These are phyloP conservation scores for Stenotaenia linearis DNA, from an alignment of 2,888 invertebrate species.

Conservation along the genomic window DNA sequence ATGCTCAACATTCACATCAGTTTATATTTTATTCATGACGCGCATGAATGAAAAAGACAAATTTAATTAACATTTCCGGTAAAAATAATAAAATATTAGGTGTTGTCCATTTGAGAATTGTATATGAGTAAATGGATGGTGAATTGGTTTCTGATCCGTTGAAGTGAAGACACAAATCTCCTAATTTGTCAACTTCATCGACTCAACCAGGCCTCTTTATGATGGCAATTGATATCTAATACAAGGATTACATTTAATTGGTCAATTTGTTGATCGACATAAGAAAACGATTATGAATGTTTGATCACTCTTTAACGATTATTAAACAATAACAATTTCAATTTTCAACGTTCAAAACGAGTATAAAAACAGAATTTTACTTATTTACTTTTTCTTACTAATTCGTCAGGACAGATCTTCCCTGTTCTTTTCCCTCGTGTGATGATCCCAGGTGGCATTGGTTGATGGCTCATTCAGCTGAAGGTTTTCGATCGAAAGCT, in stretches of 20 bases:
- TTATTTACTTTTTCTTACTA: background rate
- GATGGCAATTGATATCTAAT: background rate
- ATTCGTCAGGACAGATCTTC: background rate
- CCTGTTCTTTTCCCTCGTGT: background rate
- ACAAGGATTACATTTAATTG: background rate
- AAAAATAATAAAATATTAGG: background rate
- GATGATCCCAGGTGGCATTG: background rate
- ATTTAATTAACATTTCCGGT: too few relatives aligned
- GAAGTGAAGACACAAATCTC: conserved; percentile 1
- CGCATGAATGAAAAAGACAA: too few relatives aligned
- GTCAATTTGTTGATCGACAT: background rate
- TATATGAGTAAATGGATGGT: background rate
- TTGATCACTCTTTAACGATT: too few relatives aligned
- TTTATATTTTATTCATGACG: too few relatives aligned
- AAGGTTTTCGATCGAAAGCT: background rate
- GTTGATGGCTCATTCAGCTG: background rate
- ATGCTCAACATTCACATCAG: too few relatives aligned
- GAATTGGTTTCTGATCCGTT: conserved; percentile 5
- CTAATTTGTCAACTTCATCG: conserved; percentile 13
- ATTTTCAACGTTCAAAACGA: background rate
- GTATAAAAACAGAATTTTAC: too few relatives aligned
- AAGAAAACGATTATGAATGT: too few relatives aligned
- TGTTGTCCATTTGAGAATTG: background rate
- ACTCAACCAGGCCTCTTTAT: background rate
- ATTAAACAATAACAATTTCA: too few relatives aligned